Conservation (phyloP, 1,140 invertebrate species). For the Drosophila truncata region DNA sequence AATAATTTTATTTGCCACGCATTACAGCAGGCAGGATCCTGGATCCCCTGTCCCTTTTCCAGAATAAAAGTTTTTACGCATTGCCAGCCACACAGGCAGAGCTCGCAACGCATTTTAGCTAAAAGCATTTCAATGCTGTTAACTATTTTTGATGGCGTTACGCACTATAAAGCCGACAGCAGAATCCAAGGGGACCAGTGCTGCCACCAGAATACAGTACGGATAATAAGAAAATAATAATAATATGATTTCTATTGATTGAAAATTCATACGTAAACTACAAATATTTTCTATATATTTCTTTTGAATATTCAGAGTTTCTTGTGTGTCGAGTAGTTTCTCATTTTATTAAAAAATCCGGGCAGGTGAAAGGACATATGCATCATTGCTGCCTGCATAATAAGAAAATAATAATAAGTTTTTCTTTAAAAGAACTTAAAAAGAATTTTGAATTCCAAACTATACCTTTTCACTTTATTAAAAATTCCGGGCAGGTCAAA, state of each 20-base stretch:
- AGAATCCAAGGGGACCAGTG: constrained; percentile 5
- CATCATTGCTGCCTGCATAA: neutral
- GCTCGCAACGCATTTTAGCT: constrained; percentile 63
- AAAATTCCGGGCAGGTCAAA: no score
- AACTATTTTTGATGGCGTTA: constrained; percentile 78
- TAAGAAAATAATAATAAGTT: no score
- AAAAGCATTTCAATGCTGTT: constrained; percentile 81
- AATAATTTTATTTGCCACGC: constrained; percentile 63
- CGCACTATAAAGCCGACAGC: constrained; percentile 67
- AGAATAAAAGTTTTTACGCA: constrained; percentile 63
- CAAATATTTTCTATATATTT: neutral
- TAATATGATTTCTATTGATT: no score
- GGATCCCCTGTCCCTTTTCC: neutral
- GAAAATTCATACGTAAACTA: no score
- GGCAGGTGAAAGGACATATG: no score
- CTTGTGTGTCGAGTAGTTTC: no score
- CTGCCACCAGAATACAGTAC: neutral
- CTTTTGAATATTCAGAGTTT: neutral
- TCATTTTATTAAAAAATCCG: neutral
- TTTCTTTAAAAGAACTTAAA: no score
- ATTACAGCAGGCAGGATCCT: constrained; percentile 17
- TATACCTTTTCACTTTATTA: neutral
- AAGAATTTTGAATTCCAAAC: neutral
- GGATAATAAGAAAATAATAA: neutral
- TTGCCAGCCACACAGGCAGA: constrained; percentile 32